These are phyloP conservation scores for Fopius arisanus DNA, from an alignment of 1,140 invertebrate species.

Conservation along the genomic window DNA sequence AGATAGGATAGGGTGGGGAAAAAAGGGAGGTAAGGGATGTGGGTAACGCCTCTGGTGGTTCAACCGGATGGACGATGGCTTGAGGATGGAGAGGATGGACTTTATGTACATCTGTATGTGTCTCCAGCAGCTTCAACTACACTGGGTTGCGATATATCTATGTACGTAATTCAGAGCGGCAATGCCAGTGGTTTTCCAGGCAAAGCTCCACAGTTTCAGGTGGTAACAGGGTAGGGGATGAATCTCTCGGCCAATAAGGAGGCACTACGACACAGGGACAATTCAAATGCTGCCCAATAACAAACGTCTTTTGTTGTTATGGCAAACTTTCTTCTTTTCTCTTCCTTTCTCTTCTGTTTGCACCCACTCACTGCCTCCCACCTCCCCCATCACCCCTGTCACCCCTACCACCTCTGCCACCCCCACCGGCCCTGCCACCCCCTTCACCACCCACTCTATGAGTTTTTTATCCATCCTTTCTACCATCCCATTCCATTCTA, in stretches of 20 bases:
- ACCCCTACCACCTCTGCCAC: constrained; percentile 44
- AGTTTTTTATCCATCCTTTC: constrained; percentile 10
- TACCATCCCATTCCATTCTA: constrained; percentile 45
- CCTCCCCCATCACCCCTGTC: not conserved
- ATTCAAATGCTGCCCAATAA: constrained; percentile 66
- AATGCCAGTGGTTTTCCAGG: not conserved
- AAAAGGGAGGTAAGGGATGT: not conserved
- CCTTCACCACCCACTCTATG: not conserved
- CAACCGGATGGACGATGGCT: not conserved
- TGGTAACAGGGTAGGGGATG: constrained; percentile 8
- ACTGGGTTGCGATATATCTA: not conserved
- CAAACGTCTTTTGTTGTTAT: constrained; percentile 67
- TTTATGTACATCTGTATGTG: not conserved
- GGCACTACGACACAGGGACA: constrained; percentile 60
- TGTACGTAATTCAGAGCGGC: not conserved
- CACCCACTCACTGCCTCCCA: constrained; percentile 40
- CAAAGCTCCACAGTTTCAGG: not conserved
- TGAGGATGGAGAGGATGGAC: not conserved
- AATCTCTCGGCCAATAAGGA: constrained; percentile 61
- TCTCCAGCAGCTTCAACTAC: not conserved
- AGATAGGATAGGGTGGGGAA: not conserved
- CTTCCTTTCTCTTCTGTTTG: constrained; percentile 50
- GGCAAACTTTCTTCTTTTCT: constrained; percentile 55
- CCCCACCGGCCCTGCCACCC: constrained; percentile 33
- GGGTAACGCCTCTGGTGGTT: not conserved